Evolutionary conservation across 2,113 vertebrate genomes (phyloP), one percentile per base, ranked within the genome.

Genomic region (Tursiops truncatus): DNA sequence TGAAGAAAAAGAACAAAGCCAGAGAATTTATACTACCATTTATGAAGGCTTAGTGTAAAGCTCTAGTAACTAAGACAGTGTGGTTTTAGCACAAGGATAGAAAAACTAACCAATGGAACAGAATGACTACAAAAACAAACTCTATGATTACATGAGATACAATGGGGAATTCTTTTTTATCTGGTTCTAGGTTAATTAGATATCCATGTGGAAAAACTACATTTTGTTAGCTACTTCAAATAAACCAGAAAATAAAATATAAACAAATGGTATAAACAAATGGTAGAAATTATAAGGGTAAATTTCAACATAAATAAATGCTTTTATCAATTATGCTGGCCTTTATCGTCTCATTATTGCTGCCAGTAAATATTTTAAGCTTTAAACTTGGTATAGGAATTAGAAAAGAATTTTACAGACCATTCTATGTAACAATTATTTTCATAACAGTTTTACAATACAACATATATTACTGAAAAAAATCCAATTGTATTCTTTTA

Each of bases 391-490:
- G 87, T 96, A 96, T 96, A 95, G 74, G 41, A 96, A 96, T 73
- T 92, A 28, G n/a, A 65, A 94, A 92, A 71, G 53, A 95, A 76
- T 67, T 96, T 58, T 62, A 88, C 9, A 79, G 53, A 50, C 41
- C 84, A 84, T 89, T 97, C n/a, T 81, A 8, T 31, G 10, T 84
- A 96, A 90, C 84, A 85, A 97, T 81, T 84, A 90, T 96, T 97
- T 97, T 97, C 96, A 94, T 90, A 96, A 93, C 53, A 77, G 36
- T 84, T 95, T 96, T 92, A 94, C 95, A 91, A 90, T 47, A 93
- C 33, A 91, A 94, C 20, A 95, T 60, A 93, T 90, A 90, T 81
- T 96, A 71, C 74, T 47, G 47, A 76, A 58, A 68, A 92, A 94
- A 71, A 96, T 38, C 38, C 86, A 87, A 88, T 50, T 96, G 87